These are phyloP conservation scores for Tetranychus truncatus DNA, from an alignment of 2,888 invertebrate species.

Conservation along the genomic window DNA sequence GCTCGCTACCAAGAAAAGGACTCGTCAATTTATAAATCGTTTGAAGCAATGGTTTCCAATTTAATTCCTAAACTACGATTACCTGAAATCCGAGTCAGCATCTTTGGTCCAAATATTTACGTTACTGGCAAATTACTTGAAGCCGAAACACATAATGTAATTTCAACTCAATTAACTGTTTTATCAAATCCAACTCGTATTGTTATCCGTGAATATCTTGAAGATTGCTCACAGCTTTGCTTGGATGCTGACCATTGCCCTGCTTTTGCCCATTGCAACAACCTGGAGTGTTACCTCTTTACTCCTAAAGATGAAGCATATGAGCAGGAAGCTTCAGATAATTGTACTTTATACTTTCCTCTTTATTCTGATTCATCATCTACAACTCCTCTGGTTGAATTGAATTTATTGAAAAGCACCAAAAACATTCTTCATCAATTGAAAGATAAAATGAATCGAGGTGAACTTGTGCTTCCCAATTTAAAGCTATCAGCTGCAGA, in stretches of 20 bases:
- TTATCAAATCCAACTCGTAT: not conserved
- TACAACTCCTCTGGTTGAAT: not conserved
- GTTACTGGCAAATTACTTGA: not conserved
- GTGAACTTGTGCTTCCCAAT: not conserved
- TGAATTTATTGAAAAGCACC: not conserved
- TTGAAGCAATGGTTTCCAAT: not conserved
- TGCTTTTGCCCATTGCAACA: not conserved
- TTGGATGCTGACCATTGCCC: not conserved
- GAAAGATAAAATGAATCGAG: not conserved
- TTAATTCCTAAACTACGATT: not conserved
- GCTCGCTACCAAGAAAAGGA: not conserved
- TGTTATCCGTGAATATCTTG: not conserved
- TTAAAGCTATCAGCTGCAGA: not conserved
- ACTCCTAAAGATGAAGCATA: not conserved
- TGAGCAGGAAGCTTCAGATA: not conserved
- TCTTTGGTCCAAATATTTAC: not conserved
- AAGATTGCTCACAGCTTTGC: not conserved
- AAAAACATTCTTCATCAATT: not conserved
- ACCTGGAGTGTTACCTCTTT: not conserved
- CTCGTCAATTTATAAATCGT: not conserved
- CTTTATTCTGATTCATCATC: not conserved
- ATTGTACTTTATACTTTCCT: not conserved
- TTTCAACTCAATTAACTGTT: not conserved
- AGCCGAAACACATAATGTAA: not conserved
- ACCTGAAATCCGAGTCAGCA: not conserved